Conservation (phyloP, 2,113 vertebrate genomes). For the Larimichthys crocea region DNA sequence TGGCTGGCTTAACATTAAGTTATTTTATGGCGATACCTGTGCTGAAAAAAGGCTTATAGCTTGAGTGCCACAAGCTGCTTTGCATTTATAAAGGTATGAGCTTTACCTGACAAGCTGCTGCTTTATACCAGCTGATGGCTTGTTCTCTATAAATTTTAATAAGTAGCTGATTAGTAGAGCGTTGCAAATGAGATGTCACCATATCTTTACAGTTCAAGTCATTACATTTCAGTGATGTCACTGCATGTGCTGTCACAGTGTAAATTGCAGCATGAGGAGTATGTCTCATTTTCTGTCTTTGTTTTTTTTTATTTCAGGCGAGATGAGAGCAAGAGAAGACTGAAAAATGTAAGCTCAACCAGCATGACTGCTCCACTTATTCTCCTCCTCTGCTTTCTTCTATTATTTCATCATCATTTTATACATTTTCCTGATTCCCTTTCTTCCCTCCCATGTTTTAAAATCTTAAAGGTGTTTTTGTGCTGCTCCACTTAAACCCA, state of each 20-base stretch:
- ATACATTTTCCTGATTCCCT: background rate
- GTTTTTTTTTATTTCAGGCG: constrained; percentile 80
- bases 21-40: background rate
- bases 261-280: background rate
- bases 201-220: constrained; percentile 1
- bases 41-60: constrained; percentile 17
- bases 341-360: constrained; percentile 95
- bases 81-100: constrained; percentile 54
- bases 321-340: constrained; percentile 92
- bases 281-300: constrained; percentile 22
- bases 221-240: background rate
- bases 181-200: constrained; percentile 58
- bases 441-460: background rate
- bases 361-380: background rate
- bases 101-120: constrained; percentile 28
- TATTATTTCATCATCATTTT: background rate
- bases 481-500: background rate
- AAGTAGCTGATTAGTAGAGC: constrained; percentile 44
- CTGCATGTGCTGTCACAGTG: background rate
- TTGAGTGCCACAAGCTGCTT: constrained; percentile 47
- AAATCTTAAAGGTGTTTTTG: background rate
- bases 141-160: constrained; percentile 43
- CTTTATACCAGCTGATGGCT: constrained; percentile 14
- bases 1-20: background rate
- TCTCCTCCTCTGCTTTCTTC: background rate